Percentiles rank a stretch among this genome's conserved stretches.
Evolutionary conservation across 2,113 vertebrate species (phyloP).

Genomic region (Phylloscopus trochiloides): DNA sequence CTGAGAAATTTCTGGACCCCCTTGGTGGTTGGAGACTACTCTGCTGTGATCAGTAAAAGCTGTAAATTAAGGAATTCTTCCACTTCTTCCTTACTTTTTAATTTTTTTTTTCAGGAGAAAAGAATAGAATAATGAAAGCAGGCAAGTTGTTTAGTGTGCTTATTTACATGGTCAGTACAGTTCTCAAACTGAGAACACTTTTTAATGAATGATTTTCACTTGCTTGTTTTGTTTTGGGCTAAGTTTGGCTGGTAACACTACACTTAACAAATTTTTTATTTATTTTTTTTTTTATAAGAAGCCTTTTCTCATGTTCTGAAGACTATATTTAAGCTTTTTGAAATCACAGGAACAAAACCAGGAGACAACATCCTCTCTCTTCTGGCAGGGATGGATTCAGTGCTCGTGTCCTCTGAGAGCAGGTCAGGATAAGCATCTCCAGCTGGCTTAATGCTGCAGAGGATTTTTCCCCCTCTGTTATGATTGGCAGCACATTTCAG

Average conservation of each 20-base stretch:
- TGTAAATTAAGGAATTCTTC: background rate
- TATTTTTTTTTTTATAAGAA: background rate
- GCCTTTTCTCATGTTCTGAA: background rate
- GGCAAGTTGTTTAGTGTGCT: background rate
- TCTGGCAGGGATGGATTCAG: background rate
- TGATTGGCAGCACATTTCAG: constrained; percentile 48
- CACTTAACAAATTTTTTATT: background rate
- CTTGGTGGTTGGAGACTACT: background rate
- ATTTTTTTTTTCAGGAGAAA: background rate
- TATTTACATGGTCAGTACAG: background rate
- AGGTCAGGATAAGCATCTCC: constrained; percentile 11
- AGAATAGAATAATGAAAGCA: background rate
- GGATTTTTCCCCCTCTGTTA: constrained; percentile 8
- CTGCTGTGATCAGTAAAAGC: background rate
- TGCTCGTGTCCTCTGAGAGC: background rate
- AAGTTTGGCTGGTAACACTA: background rate
- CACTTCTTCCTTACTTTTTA: background rate
- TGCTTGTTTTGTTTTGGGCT: background rate
- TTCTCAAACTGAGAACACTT: background rate
- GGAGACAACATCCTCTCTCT: background rate
- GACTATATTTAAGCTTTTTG: background rate
- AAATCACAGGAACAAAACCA: background rate
- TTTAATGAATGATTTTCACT: background rate
- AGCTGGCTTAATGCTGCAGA: constrained; percentile 25
- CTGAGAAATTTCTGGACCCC: background rate